Percentiles rank a stretch among this genome's conserved stretches.
These are phyloP conservation scores for Eurypyga helias DNA, from an alignment of 2,113 vertebrate species.

Conservation along the genomic window DNA sequence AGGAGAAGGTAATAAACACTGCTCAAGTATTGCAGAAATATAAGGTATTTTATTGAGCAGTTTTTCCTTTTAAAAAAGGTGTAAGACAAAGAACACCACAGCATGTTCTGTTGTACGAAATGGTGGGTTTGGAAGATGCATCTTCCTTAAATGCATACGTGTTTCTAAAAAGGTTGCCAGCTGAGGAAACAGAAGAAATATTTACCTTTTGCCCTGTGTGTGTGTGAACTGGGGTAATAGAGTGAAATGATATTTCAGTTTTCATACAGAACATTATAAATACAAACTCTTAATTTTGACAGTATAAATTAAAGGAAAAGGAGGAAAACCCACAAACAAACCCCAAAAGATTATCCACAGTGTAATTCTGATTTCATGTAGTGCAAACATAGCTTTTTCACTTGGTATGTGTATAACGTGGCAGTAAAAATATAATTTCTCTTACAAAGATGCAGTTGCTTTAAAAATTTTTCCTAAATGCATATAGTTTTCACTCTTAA, in stretches of 20 bases:
- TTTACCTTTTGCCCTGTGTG: neutral
- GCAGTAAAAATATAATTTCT: neutral
- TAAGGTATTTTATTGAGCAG: neutral
- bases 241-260: neutral
- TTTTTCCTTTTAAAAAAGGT: neutral
- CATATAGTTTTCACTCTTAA: neutral
- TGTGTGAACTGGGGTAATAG: neutral
- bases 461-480: neutral
- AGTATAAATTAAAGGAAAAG: neutral
- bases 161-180: neutral
- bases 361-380: neutral
- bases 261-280: neutral
- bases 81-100: neutral
- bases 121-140: neutral
- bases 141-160: fast-evolving
- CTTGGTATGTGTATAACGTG: neutral
- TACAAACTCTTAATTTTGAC: no score
- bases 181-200: neutral
- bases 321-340: fast-evolving
- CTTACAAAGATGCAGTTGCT: neutral
- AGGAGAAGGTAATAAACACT: conserved; percentile 72
- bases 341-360: fast-evolving
- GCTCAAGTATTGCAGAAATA: neutral
- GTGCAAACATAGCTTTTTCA: neutral
- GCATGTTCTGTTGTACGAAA: neutral